Evolutionary conservation across 2,888 invertebrate species (phyloP).

Genomic region (Subacronicta megacephala): DNA sequence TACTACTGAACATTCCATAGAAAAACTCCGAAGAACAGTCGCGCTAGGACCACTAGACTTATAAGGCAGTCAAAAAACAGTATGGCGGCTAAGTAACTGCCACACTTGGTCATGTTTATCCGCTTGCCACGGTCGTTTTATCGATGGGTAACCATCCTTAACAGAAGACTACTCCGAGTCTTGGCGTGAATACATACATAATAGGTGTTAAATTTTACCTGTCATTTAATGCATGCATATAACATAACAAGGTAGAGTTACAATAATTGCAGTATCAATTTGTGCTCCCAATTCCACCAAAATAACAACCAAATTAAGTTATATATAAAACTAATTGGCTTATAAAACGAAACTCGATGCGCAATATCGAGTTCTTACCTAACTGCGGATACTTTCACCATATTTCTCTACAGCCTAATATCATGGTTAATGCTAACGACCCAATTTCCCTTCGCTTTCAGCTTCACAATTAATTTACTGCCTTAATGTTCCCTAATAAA

Average conservation of each 20-base stretch:
- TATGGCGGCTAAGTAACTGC: no score
- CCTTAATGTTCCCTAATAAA: constrained; percentile 30
- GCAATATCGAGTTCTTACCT: constrained; percentile 9
- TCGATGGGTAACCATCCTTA: no score
- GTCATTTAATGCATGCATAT: neutral
- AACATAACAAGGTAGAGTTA: neutral
- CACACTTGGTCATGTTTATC: no score
- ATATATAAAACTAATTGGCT: constrained; percentile 32
- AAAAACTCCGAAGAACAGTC: no score
- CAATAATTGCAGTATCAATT: neutral
- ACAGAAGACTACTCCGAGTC: no score
- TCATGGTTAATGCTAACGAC: constrained; percentile 31
- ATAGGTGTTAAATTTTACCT: neutral
- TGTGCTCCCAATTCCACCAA: neutral
- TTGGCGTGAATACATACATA: no score
- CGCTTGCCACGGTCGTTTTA: no score
- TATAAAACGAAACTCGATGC: constrained; percentile 26
- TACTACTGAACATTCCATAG: no score
- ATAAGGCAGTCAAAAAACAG: no score
- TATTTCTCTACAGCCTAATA: constrained; percentile 28
- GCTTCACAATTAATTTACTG: constrained; percentile 41
- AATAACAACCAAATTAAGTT: constrained; percentile 13
- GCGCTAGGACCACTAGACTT: no score
- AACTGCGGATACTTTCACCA: constrained; percentile 10
- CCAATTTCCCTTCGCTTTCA: constrained; percentile 24